Conservation (phyloP, 2,888 invertebrate species). For the Ecliptopera silaceata region DNA sequence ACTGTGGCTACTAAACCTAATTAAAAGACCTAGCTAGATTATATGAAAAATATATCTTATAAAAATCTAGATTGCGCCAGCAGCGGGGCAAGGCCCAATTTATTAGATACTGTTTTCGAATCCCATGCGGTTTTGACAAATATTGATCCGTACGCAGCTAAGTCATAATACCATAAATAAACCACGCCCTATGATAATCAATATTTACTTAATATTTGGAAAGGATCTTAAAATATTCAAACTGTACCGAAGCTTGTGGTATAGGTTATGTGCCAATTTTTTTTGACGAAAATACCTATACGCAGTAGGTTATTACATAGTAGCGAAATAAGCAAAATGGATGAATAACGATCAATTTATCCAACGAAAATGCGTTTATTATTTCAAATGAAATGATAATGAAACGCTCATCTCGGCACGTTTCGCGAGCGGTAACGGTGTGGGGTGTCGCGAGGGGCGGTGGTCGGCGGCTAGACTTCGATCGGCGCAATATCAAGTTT, state of each 20-base stretch:
- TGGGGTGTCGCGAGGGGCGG: slow-evolving; percentile 7
- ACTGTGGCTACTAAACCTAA: too few relatives aligned
- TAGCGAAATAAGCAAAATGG: neutral
- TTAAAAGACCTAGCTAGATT: too few relatives aligned
- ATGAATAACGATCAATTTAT: neutral
- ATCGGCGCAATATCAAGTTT: slow-evolving; percentile 19
- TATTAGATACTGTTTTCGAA: neutral
- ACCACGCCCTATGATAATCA: neutral
- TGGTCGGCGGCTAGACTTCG: slow-evolving; percentile 17
- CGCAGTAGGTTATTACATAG: neutral
- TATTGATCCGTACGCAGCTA: neutral
- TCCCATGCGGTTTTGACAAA: neutral
- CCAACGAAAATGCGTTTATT: slow-evolving; percentile 1
- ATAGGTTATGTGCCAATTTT: too few relatives aligned
- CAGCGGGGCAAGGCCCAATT: too few relatives aligned
- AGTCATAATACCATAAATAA: too few relatives aligned
- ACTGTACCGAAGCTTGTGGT: too few relatives aligned
- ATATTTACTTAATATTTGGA: neutral
- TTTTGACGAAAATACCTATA: too few relatives aligned
- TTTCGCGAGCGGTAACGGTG: slow-evolving; percentile 21
- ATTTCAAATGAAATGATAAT: slow-evolving; percentile 32
- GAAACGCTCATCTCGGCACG: slow-evolving; percentile 28
- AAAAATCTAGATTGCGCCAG: too few relatives aligned
- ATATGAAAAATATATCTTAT: too few relatives aligned
- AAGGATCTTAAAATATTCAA: neutral